phyloP scores from a whole-genome alignment of 2,888 invertebrate species.

The Plagodis dolabraria region DNA sequence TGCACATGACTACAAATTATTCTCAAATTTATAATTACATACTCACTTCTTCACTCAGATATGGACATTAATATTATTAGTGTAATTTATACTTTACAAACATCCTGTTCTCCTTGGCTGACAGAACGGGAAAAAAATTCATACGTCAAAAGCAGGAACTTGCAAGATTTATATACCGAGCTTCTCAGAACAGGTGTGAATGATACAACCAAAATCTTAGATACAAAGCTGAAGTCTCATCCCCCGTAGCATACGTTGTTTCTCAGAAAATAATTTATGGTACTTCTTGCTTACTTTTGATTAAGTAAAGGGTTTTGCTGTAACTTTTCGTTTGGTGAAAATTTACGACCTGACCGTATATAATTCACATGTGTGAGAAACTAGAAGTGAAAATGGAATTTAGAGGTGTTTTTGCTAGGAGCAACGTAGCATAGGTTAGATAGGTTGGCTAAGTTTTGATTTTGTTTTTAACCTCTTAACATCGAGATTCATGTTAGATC shows the following conservation, averaged over 20 bases:
- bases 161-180: constrained; percentile 6
- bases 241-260: constrained; percentile 7
- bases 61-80: too few relatives aligned
- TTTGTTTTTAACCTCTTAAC: too few relatives aligned
- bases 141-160: constrained; percentile 1
- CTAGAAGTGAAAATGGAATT: too few relatives aligned
- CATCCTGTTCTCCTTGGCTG: background rate
- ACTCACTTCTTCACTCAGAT: too few relatives aligned
- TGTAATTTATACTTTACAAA: too few relatives aligned
- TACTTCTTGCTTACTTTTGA: constrained; percentile 26
- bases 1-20: too few relatives aligned
- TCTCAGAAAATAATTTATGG: constrained; percentile 20
- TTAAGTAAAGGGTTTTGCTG: constrained; percentile 23
- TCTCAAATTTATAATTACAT: too few relatives aligned
- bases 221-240: background rate
- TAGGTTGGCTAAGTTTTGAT: too few relatives aligned
- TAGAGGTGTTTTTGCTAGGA: too few relatives aligned
- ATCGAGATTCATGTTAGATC: too few relatives aligned
- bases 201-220: constrained; percentile 7
- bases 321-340: constrained; percentile 5
- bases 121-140: background rate
- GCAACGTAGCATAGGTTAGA: too few relatives aligned
- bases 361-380: constrained; percentile 6
- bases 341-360: constrained; percentile 17
- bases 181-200: constrained; percentile 19